phyloP scores from a whole-genome alignment of 2,888 invertebrate species.

The Anarsia innoxiella region DNA sequence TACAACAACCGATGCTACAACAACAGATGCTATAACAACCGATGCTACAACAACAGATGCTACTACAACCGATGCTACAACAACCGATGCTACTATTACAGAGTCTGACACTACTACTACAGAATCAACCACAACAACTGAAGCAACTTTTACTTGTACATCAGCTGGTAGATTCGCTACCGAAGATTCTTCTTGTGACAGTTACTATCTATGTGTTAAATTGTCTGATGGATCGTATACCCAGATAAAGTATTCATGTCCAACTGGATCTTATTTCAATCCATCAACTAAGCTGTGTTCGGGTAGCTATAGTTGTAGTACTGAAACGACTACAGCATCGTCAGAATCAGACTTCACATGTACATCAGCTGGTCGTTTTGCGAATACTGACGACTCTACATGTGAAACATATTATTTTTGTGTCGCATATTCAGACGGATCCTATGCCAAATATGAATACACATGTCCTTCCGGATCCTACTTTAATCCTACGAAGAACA shows the following conservation, averaged over 20 bases:
- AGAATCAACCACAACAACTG: neutral
- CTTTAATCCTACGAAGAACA: slow-evolving; percentile 42
- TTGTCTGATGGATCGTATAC: slow-evolving; percentile 16
- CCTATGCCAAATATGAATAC: slow-evolving; percentile 42
- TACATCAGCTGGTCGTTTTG: slow-evolving; percentile 48
- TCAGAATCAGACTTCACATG: slow-evolving; percentile 36
- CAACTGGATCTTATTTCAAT: slow-evolving; percentile 54
- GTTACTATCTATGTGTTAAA: slow-evolving; percentile 52
- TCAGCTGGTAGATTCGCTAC: slow-evolving; percentile 51
- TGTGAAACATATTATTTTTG: slow-evolving; percentile 59
- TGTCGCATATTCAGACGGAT: slow-evolving; percentile 34
- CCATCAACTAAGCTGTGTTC: slow-evolving; percentile 39
- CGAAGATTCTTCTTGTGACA: slow-evolving; percentile 48
- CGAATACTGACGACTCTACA: slow-evolving; percentile 46
- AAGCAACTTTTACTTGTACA: slow-evolving; percentile 36
- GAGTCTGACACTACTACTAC: neutral
- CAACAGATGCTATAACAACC: neutral
- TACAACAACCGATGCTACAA: neutral
- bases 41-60: neutral
- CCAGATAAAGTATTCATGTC: slow-evolving; percentile 26
- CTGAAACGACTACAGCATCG: slow-evolving; percentile 33
- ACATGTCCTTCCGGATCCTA: slow-evolving; percentile 56
- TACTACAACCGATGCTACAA: neutral
- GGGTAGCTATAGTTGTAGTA: slow-evolving; percentile 41
- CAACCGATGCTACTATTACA: neutral